Evolutionary conservation across 2,113 vertebrate genomes (phyloP).

Genomic region (Emydocephalus ijimae): DNA sequence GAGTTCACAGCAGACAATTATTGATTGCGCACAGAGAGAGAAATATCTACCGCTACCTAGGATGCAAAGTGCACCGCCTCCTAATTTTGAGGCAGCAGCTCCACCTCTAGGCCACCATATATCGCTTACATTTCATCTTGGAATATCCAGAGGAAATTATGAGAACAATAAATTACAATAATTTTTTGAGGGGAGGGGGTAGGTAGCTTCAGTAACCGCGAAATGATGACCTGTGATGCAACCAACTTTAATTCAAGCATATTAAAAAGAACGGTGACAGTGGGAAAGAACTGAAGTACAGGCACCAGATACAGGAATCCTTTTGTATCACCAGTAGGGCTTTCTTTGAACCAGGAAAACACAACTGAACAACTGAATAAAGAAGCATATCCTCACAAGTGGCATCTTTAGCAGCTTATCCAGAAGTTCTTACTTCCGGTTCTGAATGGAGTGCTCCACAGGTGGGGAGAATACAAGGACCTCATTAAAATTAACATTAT

Average conservation of each 20-base stretch:
- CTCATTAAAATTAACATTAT: slow-evolving; percentile 25
- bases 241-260: neutral
- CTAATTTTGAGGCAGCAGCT: neutral
- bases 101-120: neutral
- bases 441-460: neutral
- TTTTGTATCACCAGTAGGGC: neutral
- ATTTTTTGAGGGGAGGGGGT: neutral
- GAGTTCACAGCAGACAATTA: neutral
- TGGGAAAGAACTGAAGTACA: neutral
- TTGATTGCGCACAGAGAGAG: neutral
- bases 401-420: neutral
- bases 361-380: neutral
- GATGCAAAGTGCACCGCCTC: neutral
- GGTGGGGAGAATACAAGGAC: neutral
- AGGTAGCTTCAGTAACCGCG: neutral
- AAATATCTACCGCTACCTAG: neutral
- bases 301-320: neutral
- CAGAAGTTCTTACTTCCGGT: neutral
- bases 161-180: neutral
- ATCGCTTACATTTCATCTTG: neutral
- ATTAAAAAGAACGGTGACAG: neutral
- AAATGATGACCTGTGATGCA: neutral
- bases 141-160: neutral
- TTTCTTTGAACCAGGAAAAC: neutral
- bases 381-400: neutral